Percentiles rank a stretch among this genome's conserved stretches.
phyloP scores from a whole-genome alignment of 2,797 vertebrate genomes.

The Dendrocincla tyrannina region DNA sequence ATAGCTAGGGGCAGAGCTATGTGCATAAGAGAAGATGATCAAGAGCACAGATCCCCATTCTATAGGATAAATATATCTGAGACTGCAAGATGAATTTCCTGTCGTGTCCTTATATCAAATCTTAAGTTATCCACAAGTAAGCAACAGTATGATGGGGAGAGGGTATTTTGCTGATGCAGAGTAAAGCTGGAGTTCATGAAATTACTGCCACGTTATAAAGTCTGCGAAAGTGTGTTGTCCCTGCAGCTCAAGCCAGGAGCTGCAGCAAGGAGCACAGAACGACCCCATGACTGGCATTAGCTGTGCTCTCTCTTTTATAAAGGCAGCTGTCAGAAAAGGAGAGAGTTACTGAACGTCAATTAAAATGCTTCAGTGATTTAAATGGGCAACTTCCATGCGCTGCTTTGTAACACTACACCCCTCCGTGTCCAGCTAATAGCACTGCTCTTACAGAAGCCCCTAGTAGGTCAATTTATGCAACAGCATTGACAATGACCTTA shows the following conservation, averaged over 20 bases:
- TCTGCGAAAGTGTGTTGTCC: background rate
- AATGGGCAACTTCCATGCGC: background rate
- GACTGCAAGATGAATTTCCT: background rate
- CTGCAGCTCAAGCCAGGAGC: background rate
- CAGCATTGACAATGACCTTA: constrained; percentile 56
- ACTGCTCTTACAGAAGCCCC: constrained; percentile 16
- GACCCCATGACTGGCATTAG: background rate
- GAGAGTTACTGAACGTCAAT: constrained; percentile 26
- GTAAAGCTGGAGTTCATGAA: background rate
- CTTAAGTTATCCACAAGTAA: background rate
- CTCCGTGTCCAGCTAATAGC: background rate
- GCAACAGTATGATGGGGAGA: background rate
- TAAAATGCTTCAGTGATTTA: constrained; percentile 53
- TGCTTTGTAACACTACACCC: background rate
- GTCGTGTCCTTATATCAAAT: background rate
- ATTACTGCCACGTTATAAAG: background rate
- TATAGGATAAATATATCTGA: background rate
- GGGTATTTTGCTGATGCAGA: background rate
- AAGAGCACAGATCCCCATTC: background rate
- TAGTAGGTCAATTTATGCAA: constrained; percentile 31
- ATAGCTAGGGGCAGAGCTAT: background rate
- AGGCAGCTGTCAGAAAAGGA: background rate
- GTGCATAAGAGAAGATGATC: background rate
- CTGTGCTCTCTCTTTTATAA: background rate
- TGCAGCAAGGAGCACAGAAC: background rate